Evolutionary conservation across 2,113 vertebrate genomes (phyloP), one percentile per base, ranked within the genome.

Genomic region (Nesoenas mayeri): DNA sequence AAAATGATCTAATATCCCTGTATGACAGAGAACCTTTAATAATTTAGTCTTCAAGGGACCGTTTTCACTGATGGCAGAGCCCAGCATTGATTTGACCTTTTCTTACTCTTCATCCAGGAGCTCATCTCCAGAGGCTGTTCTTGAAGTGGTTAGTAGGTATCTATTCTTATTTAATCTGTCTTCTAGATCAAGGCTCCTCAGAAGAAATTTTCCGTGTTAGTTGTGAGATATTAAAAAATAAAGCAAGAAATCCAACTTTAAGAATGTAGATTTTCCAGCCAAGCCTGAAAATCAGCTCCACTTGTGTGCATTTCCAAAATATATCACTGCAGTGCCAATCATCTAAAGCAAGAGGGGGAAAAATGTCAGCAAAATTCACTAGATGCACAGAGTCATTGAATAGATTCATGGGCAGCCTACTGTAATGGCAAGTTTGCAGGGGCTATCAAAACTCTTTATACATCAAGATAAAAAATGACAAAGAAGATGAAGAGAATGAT

Each of bases 391-490:
- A 89, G 47, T 51, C 60, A 60, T 24, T 95, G 94, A 81, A 42
- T 14, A 89, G 93, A 88, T 95, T 86, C 85, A 44, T 34, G 79
- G 89, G 94, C 91, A 91, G 90, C 53, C 90, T 91, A 28, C 77
- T 89, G 80, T 22, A 77, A 89, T 20, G 48, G 66, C 32, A 79
- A 70, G 80, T 88, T 77, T 31, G 58, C 89, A 47, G 72, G 77
- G 74, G 58, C 85, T 42, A 78, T 70, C 95, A 66, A 44, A 93
- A 72, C 77, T 66, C 93, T 71, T 70, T 67, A 56, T 60, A 60
- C 91, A 83, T 92, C 80, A 61, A 73, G 91, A 42, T 83, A 47
- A 65, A 93, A 80, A 86, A 47, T 58, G 75, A 88, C 92, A 95
- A 84, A 95, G 88, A 53, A 93, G 70, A 57, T 26, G 29, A 85